Conservation (phyloP, 2,113 vertebrate genomes). For the Pimephales promelas region DNA sequence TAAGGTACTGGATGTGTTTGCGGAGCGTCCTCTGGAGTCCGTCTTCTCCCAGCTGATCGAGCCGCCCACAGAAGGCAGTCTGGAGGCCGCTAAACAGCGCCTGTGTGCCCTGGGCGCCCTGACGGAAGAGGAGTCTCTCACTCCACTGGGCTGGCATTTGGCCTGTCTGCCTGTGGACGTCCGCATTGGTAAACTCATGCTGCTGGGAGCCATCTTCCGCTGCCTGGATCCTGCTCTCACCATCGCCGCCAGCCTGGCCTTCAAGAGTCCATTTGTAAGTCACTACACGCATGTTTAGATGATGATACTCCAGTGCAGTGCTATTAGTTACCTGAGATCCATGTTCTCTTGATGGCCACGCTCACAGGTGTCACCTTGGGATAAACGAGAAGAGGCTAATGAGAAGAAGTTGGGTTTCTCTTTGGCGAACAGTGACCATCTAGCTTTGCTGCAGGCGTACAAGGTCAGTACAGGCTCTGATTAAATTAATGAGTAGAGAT, state of each 20-base stretch:
- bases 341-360: background rate
- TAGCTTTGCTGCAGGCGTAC: slow-evolving; percentile 92
- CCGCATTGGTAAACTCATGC: slow-evolving; percentile 95
- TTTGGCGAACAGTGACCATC: slow-evolving; percentile 89
- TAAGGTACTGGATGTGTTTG: slow-evolving; percentile 94
- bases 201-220: slow-evolving; percentile 96
- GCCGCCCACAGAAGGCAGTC: slow-evolving; percentile 80
- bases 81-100: slow-evolving; percentile 85
- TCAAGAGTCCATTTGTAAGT: slow-evolving; percentile 97
- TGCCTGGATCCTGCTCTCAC: slow-evolving; percentile 95
- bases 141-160: slow-evolving; percentile 94
- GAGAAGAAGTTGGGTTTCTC: slow-evolving; percentile 91
- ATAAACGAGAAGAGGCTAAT: slow-evolving; percentile 93
- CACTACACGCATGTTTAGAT: background rate
- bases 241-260: slow-evolving; percentile 95
- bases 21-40: slow-evolving; percentile 79
- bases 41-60: slow-evolving; percentile 91
- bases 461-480: slow-evolving; percentile 73
- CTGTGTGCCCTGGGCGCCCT: slow-evolving; percentile 91
- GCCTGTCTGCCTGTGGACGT: slow-evolving; percentile 96
- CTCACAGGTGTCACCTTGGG: slow-evolving; percentile 89
- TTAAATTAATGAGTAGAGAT: background rate
- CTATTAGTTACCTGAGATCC: background rate
- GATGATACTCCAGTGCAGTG: background rate
- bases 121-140: slow-evolving; percentile 86